Percentiles rank a stretch among this genome's conserved stretches.
Conservation (phyloP, 2,113 vertebrate genomes). For the cattle (Bos taurus) region DNA sequence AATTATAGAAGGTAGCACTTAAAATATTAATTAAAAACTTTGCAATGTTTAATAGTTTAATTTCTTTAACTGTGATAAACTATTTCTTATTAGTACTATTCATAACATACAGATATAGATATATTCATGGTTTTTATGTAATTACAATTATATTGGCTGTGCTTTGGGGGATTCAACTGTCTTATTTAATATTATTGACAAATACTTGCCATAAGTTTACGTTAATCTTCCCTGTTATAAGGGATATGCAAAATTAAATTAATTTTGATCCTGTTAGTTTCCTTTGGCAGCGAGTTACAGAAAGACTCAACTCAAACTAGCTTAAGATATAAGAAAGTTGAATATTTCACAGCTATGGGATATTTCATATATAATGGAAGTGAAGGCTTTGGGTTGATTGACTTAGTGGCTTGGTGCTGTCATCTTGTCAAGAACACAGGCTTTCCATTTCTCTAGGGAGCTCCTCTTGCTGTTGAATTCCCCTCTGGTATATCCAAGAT, state of each 20-base stretch:
- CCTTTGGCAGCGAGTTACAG: neutral
- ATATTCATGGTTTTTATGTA: neutral
- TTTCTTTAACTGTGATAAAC: neutral
- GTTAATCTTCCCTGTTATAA: neutral
- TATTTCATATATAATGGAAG: neutral
- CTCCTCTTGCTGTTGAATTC: neutral
- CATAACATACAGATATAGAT: neutral
- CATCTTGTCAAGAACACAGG: neutral
- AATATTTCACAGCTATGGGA: neutral
- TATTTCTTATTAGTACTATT: neutral
- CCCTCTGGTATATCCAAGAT: neutral
- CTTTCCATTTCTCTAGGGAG: neutral
- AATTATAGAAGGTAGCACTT: neutral
- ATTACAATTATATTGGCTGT: neutral
- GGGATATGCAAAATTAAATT: neutral
- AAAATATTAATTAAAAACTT: conserved; percentile 19
- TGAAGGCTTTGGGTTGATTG: neutral
- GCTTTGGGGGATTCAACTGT: neutral
- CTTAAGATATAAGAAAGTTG: neutral
- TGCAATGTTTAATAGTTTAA: neutral
- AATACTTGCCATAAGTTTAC: neutral
- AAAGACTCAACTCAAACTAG: neutral
- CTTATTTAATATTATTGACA: conserved; percentile 20
- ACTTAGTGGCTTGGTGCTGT: neutral
- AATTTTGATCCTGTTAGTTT: conserved; percentile 15